Percentiles rank a stretch among this genome's conserved stretches.
Conservation (phyloP, 2,888 invertebrate species). For the Loripinus fragilis region DNA sequence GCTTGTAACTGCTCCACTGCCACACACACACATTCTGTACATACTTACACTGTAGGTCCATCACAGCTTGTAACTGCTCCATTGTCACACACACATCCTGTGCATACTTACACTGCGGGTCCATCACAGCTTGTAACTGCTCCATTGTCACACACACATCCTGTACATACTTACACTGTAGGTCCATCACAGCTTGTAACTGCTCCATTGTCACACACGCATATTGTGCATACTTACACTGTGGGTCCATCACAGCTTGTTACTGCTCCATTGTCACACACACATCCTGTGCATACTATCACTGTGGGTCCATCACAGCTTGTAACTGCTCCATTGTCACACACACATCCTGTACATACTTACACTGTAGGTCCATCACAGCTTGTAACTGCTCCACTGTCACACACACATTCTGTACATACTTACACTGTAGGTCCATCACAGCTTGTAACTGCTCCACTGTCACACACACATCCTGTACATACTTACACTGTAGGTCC, state of each 20-base stretch:
- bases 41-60: constrained; percentile 41
- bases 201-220: no score
- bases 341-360: no score
- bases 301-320: constrained; percentile 30
- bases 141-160: no score
- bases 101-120: constrained; percentile 38
- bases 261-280: no score
- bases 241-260: constrained; percentile 25
- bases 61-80: constrained; percentile 13
- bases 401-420: no score
- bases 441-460: constrained; percentile 14
- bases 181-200: constrained; percentile 26
- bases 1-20: background rate
- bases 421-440: constrained; percentile 39
- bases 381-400: background rate
- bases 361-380: constrained; percentile 39
- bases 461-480: no score
- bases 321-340: background rate
- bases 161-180: constrained; percentile 43
- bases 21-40: no score
- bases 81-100: no score
- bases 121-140: constrained; percentile 24
- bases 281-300: no score
- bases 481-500: constrained; percentile 41
- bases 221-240: no score